Conservation (phyloP, 2,113 vertebrate genomes). For the Prionailurus viverrinus region DNA sequence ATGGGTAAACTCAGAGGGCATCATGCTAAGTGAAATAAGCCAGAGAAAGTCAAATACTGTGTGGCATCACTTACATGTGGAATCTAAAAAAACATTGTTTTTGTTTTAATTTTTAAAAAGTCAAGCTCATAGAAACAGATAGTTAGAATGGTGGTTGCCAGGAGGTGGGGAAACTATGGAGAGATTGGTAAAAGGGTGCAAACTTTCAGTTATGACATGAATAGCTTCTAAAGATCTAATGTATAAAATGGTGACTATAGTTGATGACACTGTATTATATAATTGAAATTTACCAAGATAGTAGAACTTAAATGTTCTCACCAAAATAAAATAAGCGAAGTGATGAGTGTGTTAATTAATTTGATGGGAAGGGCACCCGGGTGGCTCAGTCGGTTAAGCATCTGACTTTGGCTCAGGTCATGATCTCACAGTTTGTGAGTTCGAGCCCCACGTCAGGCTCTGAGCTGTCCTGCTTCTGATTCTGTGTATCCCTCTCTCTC, state of each 20-base stretch:
- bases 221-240: not conserved
- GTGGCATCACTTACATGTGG: not conserved
- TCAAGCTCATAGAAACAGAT: not conserved
- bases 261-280: not conserved
- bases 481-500: too few species aligned
- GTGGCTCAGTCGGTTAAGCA: too few species aligned
- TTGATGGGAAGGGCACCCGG: not conserved
- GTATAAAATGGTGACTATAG: not conserved
- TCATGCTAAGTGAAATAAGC: constrained; percentile 4
- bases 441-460: too few species aligned
- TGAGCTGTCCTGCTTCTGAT: too few species aligned
- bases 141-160: not conserved
- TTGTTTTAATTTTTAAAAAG: not conserved
- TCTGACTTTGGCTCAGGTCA: too few species aligned
- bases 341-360: not conserved
- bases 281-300: not conserved
- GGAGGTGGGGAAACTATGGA: not conserved
- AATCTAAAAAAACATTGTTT: not conserved
- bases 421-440: too few species aligned
- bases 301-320: constrained; percentile 26
- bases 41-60: not conserved
- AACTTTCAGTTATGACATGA: not conserved
- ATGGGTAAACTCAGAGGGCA: not conserved
- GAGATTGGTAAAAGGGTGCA: not conserved
- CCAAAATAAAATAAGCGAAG: not conserved